Percentiles rank a stretch among this genome's conserved stretches.
Evolutionary conservation across 2,797 vertebrate species (phyloP).

Genomic region (Xenops minutus): DNA sequence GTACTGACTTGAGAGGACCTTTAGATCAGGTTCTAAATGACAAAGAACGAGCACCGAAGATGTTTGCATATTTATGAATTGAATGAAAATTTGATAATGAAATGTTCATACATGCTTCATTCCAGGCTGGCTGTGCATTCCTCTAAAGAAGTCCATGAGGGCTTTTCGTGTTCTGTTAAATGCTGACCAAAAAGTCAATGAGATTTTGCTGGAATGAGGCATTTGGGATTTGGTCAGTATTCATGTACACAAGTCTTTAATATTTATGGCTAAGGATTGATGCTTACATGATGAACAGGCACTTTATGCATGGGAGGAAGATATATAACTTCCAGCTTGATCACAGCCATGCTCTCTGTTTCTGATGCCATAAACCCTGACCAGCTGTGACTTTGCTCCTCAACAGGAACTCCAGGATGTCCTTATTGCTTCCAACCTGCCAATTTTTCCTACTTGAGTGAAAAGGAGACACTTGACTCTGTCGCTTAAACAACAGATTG

Average conservation of each 20-base stretch:
- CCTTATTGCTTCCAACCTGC: not conserved
- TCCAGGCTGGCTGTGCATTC: not conserved
- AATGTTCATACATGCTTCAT: constrained; percentile 6
- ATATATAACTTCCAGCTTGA: not conserved
- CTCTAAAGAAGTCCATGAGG: not conserved
- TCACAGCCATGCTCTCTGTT: not conserved
- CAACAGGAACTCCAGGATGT: not conserved
- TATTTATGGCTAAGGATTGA: not conserved
- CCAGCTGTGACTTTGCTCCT: not conserved
- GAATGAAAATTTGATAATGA: constrained; percentile 23
- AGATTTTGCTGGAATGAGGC: constrained; percentile 12
- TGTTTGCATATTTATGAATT: constrained; percentile 33
- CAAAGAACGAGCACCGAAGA: constrained; percentile 13
- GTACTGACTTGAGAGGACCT: not conserved
- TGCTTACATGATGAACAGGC: not conserved
- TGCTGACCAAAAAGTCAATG: not conserved
- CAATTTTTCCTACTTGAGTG: not conserved
- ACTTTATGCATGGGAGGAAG: not conserved
- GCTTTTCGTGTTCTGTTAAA: not conserved
- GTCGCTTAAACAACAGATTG: not conserved
- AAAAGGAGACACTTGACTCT: not conserved
- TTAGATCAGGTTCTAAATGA: not conserved
- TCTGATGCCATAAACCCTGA: not conserved
- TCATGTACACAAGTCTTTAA: not conserved
- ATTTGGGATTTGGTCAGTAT: constrained; percentile 8